Evolutionary conservation across 2,797 vertebrate genomes (phyloP), one percentile per base, ranked within the genome.

Genomic region (Eospalax fontanierii): DNA sequence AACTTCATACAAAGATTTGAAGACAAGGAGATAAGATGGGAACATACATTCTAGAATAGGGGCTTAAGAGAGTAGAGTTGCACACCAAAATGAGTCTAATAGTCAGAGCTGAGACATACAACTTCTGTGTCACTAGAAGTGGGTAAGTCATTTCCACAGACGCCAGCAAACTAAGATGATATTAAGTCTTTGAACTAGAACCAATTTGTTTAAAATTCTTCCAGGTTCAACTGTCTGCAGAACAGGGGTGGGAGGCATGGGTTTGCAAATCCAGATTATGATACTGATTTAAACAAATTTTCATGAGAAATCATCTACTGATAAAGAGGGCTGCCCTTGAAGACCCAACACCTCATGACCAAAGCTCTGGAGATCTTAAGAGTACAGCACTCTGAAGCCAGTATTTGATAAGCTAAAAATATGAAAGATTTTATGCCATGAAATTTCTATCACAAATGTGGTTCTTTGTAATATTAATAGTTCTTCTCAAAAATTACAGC

Each of bases 401-500:
- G 74, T 21, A 1, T 50, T 81, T 11, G 35, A 89, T 61, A 95
- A 87, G 65, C 28, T 93, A n/a, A 63, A 82, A 95, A 95, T 73
- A 94, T 38, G 71, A 91, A 79, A 71, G 68, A 68, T 79, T 94
- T 87, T 57, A 30, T 40, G 81, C 89, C 63, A 15, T 65, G 10
- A 30, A 91, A 91, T 90, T 91, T 95, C 91, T 89, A 68, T 66
- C 73, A 16, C 3, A 92, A 81, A 91, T 38, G 65, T 2, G 14
- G 57, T 46, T 95, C 84, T 94, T 83, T 40, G 35, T 79, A 63
- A 92, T 83, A 90, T 86, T 83, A 90, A 81, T 80, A 89, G 90
- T 35, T 93, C 81, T 65, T 95, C 63, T 59, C 84, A 95, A 95
- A 94, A 81, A 95, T 85, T 95, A 76, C 50, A 61, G 84, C 76